A percentile compares a stretch with the other conserved stretches of the same genome.
These are phyloP conservation scores for Subanguina moxae DNA, from an alignment of 1,140 invertebrate genomes.

Conservation along the genomic window DNA sequence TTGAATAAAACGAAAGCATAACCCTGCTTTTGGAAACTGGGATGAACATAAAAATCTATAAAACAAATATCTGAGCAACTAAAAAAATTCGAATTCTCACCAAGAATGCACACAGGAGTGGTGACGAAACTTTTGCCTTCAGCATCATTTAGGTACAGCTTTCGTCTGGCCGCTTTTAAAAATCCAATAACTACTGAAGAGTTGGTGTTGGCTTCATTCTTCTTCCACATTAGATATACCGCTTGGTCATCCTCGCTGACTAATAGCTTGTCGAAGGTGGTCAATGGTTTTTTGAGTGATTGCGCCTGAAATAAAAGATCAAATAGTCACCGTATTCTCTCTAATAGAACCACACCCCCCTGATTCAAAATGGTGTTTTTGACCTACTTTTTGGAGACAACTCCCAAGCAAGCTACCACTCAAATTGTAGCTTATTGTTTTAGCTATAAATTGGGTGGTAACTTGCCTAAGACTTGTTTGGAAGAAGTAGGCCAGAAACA, in stretches of 20 bases:
- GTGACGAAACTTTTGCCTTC: conserved; percentile 67
- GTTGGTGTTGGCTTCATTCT: neutral
- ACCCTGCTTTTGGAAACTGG: conserved; percentile 72
- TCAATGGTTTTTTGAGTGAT: conserved; percentile 27
- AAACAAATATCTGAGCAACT: conserved; percentile 65
- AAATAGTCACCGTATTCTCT: no score
- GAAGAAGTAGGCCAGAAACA: no score
- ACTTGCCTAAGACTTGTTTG: no score
- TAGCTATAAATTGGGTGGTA: no score
- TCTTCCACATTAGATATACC: conserved; percentile 35
- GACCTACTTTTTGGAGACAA: no score
- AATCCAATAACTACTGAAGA: conserved; percentile 26
- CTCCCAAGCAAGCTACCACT: no score
- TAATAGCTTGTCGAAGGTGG: conserved; percentile 27
- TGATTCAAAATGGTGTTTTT: no score
- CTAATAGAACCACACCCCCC: no score
- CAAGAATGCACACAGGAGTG: conserved; percentile 49
- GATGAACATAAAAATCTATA: conserved; percentile 79
- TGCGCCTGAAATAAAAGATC: conserved; percentile 30
- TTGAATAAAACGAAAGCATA: conserved; percentile 67
- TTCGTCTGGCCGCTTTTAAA: conserved; percentile 19
- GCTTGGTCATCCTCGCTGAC: conserved; percentile 30
- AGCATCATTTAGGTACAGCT: conserved; percentile 61
- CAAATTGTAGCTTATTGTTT: no score
- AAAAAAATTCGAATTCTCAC: no score